Conservation (phyloP, 2,113 vertebrate genomes). For the Gopherus flavomarginatus region DNA sequence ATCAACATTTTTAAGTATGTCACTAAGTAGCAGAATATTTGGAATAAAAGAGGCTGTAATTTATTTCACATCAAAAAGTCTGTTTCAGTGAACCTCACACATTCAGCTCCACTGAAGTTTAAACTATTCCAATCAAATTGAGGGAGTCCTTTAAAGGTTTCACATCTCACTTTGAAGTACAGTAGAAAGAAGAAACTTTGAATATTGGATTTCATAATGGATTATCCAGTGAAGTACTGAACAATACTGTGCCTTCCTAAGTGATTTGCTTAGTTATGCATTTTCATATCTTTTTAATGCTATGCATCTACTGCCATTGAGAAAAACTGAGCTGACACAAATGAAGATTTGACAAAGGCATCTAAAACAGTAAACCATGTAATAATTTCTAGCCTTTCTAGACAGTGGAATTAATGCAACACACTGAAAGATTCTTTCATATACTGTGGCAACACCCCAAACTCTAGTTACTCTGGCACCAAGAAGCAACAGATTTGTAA, state of each 20-base stretch:
- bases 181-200: not conserved
- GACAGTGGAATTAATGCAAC: not conserved
- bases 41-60: not conserved
- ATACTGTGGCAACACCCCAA: not conserved
- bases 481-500: not conserved
- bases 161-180: not conserved
- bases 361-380: not conserved
- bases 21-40: not conserved
- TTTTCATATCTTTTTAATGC: not conserved
- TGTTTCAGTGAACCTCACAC: not conserved
- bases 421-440: not conserved
- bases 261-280: not conserved
- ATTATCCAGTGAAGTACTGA: not conserved
- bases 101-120: not conserved
- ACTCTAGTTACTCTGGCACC: not conserved
- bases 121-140: not conserved
- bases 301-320: not conserved
- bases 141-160: not conserved
- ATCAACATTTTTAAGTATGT: not conserved
- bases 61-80: conserved; percentile 24
- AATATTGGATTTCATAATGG: not conserved
- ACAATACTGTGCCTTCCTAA: not conserved
- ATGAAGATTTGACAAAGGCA: not conserved
- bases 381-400: not conserved
- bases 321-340: not conserved